Percentiles rank a stretch among this genome's conserved stretches.
phyloP scores from a whole-genome alignment of 2,797 vertebrate genomes.

The Uromys caudimaculatus region DNA sequence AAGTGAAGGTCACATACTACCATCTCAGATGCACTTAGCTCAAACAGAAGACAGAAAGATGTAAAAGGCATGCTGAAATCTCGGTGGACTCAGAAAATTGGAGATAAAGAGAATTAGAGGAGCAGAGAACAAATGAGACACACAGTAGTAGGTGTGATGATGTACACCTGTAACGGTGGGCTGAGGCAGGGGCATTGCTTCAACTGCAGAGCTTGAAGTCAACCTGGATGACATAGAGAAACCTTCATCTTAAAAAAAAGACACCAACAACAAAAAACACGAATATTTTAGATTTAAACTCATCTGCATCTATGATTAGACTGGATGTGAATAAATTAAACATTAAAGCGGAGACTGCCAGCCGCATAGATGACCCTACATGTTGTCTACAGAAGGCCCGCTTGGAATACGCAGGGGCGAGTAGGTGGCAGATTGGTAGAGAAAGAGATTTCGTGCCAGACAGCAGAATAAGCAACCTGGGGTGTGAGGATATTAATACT shows the following conservation, averaged over 20 bases:
- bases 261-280: no score
- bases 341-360: not conserved
- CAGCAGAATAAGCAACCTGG: not conserved
- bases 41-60: not conserved
- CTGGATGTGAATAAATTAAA: not conserved
- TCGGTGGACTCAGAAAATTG: not conserved
- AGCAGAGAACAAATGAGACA: not conserved
- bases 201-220: not conserved
- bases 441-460: not conserved
- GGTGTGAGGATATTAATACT: not conserved
- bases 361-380: not conserved
- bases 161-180: not conserved
- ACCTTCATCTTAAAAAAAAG: not conserved
- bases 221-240: not conserved
- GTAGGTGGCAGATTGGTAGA: not conserved
- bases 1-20: not conserved
- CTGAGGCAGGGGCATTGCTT: not conserved
- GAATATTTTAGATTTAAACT: not conserved
- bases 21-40: not conserved
- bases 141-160: not conserved
- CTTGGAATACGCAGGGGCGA: not conserved
- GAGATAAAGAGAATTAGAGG: not conserved
- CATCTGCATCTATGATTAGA: not conserved
- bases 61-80: not conserved
- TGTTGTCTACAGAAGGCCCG: not conserved